A percentile compares a stretch with the other conserved stretches of the same genome.
Conservation (phyloP, 2,888 invertebrate species). For the Heliconius ismenius region DNA sequence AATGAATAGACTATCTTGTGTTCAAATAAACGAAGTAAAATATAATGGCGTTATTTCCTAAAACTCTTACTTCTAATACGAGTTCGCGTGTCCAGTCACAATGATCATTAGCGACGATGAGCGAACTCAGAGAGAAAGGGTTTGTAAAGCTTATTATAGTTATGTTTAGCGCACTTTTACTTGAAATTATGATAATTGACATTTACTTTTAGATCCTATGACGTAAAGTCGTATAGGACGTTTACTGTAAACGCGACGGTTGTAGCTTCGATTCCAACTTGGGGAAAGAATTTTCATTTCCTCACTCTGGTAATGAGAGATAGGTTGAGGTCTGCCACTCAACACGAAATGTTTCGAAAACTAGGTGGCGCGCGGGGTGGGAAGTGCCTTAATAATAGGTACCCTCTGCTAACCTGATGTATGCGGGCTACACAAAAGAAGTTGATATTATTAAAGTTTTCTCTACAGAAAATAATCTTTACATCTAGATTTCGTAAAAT, state of each 20-base stretch:
- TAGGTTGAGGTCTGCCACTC: no score
- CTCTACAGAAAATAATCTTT: not conserved
- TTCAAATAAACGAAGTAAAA: not conserved
- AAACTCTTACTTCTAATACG: slow-evolving; percentile 1
- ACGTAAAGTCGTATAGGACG: not conserved
- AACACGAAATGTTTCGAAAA: no score
- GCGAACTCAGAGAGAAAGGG: slow-evolving; percentile 18
- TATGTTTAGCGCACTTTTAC: slow-evolving; percentile 2
- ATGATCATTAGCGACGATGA: slow-evolving; percentile 37
- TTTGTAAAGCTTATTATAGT: slow-evolving; percentile 6
- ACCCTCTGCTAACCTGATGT: not conserved
- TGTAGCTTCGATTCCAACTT: not conserved
- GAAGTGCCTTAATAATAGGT: not conserved
- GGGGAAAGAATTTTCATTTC: not conserved
- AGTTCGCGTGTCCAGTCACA: slow-evolving; percentile 39
- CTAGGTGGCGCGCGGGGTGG: no score
- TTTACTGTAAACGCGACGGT: not conserved
- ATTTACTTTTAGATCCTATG: not conserved
- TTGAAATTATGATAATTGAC: not conserved
- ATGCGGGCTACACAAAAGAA: not conserved
- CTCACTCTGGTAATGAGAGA: no score
- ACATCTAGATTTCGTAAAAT: not conserved
- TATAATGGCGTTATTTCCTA: not conserved
- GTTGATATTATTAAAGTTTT: not conserved
- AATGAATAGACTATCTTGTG: no score